These are phyloP conservation scores for Catonia carolina DNA, from an alignment of 2,888 invertebrate genomes.

Conservation along the genomic window DNA sequence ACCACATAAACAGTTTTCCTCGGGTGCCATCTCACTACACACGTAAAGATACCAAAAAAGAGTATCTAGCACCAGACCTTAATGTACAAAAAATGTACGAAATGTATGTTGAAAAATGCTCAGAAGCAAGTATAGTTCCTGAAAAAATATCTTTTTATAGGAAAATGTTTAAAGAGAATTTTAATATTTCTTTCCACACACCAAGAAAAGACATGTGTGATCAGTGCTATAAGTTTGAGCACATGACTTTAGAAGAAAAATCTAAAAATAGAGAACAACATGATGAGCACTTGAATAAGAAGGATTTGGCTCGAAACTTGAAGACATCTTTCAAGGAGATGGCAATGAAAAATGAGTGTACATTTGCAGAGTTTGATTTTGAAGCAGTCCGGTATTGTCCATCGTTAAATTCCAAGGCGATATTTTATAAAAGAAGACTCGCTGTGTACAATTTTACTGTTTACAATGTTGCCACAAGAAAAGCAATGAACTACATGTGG, in stretches of 20 bases:
- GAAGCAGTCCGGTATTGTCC: conserved; percentile 2
- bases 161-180: neutral
- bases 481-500: neutral
- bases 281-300: neutral
- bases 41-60: conserved; percentile 11
- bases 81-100: too few relatives aligned
- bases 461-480: neutral
- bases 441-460: conserved; percentile 6
- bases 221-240: conserved; percentile 6
- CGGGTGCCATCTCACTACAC: conserved; percentile 11
- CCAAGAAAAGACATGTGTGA: conserved; percentile 13
- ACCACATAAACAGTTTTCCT: conserved; percentile 9
- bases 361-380: neutral
- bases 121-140: neutral
- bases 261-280: neutral
- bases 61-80: conserved; percentile 6
- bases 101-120: conserved; percentile 10
- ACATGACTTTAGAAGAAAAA: neutral
- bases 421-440: conserved; percentile 3
- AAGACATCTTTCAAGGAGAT: conserved; percentile 1
- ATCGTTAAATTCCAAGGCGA: neutral
- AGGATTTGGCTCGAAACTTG: neutral
- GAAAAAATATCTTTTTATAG: conserved; percentile 5
- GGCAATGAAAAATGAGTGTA: neutral
- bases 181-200: neutral